Base-by-base conservation (phyloP, 1,140 invertebrate genomes). In the Sitobion miscanthi region DNA sequence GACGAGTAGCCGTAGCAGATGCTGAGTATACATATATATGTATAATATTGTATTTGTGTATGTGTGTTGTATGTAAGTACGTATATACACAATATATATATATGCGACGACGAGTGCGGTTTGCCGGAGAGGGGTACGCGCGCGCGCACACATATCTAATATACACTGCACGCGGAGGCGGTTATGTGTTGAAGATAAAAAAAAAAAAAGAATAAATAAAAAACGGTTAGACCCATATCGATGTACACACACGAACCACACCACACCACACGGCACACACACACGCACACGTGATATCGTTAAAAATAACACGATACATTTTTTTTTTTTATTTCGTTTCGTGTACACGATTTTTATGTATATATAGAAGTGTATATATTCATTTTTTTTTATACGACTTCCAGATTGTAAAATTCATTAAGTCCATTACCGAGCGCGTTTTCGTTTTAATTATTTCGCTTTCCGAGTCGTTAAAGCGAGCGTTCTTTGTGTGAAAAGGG, bases 331-430 rank as follows among this genome's bases (percentile, higher is more conserved):
- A 38, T 89, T 47, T 54, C 47, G 54, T 89, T 89, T 54, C 49
- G 21, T 89, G 49, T 57, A 88, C 47, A 88, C 4, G 30, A 45
- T 87, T 87, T 47, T 87, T 87, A 20, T 25, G 17, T 69, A 83
- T 23, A 42, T 83, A 42, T 83, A 83, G 7, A 83, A n/a, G 25
- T 52, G 47, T 87, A 49, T 49, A 35, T 9, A 35, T 54, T 38
- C 38, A 38, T 52, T 62, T 62, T 90, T 90, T 57, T 89, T 69
- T 90, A 90, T 90, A 90, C 54, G 54, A 69, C 89, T 90, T 90
- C 57, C 89, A 90, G 89, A 90, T 90, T 90, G 89, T 90, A 90
- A 90, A 90, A 90, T 90, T 90, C 89, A 90, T 90, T 90, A 90
- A 90, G 89, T 90, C 89, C 89, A 90, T 90, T 90, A 90, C 57